phyloP scores from a whole-genome alignment of 2,888 invertebrate genomes.

The Sclerodermus sp. region DNA sequence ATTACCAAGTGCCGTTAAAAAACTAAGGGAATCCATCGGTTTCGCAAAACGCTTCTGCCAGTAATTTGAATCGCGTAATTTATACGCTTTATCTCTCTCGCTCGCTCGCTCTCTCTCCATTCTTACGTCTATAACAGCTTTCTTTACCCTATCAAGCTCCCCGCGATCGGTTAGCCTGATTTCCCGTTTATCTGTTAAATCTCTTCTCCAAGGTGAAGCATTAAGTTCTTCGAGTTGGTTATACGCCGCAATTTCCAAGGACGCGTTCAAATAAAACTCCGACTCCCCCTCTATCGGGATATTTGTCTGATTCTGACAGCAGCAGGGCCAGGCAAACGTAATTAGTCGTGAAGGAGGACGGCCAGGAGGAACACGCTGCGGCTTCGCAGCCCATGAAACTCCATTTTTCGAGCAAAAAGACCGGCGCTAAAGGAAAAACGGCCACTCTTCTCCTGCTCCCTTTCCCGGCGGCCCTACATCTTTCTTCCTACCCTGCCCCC shows the following conservation, averaged over 20 bases:
- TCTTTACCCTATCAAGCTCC: too few relatives aligned
- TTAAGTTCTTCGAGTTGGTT: not conserved
- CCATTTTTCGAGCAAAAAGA: constrained; percentile 24
- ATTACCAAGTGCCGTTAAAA: not conserved
- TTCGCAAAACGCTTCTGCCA: too few relatives aligned
- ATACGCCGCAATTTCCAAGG: not conserved
- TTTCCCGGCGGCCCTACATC: constrained; percentile 10
- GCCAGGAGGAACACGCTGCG: constrained; percentile 2
- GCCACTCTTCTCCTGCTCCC: constrained; percentile 1
- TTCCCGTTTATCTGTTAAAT: not conserved
- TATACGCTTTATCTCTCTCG: too few relatives aligned
- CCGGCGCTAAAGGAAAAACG: constrained; percentile 15
- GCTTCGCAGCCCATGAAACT: constrained; percentile 28
- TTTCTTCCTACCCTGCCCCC: not conserved
- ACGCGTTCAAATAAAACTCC: constrained; percentile 4
- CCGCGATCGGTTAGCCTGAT: too few relatives aligned
- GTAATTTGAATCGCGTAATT: too few relatives aligned
- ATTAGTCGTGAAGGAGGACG: constrained; percentile 28
- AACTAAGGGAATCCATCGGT: not conserved
- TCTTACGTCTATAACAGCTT: too few relatives aligned
- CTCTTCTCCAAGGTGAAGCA: not conserved
- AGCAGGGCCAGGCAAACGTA: constrained; percentile 26
- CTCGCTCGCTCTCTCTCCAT: too few relatives aligned
- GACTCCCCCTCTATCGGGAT: constrained; percentile 2
- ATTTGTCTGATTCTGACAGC: constrained; percentile 28